Percentiles rank a stretch among this genome's conserved stretches.
These are phyloP conservation scores for Brotula barbata DNA, from an alignment of 2,797 vertebrate species.

Conservation along the genomic window DNA sequence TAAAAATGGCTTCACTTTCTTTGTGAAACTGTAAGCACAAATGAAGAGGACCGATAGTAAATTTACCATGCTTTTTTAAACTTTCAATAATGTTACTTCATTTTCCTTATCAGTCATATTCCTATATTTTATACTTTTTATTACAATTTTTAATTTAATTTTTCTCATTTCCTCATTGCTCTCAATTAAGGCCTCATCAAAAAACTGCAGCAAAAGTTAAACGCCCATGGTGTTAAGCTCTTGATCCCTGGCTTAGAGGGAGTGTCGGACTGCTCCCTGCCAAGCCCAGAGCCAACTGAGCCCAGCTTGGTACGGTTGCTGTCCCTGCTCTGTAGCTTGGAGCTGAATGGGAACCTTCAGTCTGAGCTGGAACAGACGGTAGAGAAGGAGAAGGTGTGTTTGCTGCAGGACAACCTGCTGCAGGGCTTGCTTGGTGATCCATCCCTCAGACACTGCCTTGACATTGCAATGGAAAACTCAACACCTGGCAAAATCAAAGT, in stretches of 20 bases:
- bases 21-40: no score
- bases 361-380: conserved; percentile 87
- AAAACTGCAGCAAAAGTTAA: conserved; percentile 82
- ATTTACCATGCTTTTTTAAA: no score
- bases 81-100: no score
- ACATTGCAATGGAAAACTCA: conserved; percentile 85
- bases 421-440: conserved; percentile 81
- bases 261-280: conserved; percentile 23
- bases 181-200: conserved; percentile 78
- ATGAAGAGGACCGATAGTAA: no score
- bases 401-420: conserved; percentile 86
- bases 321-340: conserved; percentile 82
- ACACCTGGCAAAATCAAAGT: conserved; percentile 83
- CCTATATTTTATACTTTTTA: background rate
- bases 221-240: conserved; percentile 84
- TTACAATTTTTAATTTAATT: background rate
- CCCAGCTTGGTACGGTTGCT: conserved; percentile 84
- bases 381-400: conserved; percentile 80
- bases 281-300: conserved; percentile 46
- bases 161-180: background rate
- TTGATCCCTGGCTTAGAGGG: conserved; percentile 81
- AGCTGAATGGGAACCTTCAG: conserved; percentile 89
- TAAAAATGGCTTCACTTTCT: no score
- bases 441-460: conserved; percentile 85
- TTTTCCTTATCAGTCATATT: no score